A percentile compares a stretch with the other conserved stretches of the same genome.
phyloP scores from a whole-genome alignment of 2,888 invertebrate species.

The Drosophila leonis region DNA sequence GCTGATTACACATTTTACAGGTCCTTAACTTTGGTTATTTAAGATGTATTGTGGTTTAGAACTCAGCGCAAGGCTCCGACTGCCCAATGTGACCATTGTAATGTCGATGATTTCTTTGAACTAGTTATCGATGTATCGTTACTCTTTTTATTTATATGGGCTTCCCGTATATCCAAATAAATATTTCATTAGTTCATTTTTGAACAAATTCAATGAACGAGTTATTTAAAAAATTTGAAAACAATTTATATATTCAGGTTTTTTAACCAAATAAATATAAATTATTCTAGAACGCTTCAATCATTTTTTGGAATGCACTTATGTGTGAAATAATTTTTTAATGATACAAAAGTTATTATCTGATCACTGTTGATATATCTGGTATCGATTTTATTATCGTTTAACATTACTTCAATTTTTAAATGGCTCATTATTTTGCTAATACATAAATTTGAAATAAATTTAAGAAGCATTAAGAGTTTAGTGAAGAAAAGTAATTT shows the following conservation, averaged over 20 bases:
- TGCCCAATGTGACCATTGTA: slow-evolving; percentile 35
- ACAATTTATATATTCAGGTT: not conserved
- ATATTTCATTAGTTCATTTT: not conserved
- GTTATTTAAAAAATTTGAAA: not conserved
- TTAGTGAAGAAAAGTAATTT: not conserved
- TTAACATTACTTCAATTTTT: not conserved
- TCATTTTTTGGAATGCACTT: not conserved
- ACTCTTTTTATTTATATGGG: not conserved
- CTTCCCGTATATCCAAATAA: not conserved
- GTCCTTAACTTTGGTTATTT: slow-evolving; percentile 35
- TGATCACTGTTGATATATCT: not conserved
- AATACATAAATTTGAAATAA: not conserved
- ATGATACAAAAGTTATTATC: not conserved
- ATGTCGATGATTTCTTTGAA: slow-evolving; percentile 20
- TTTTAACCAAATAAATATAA: not conserved
- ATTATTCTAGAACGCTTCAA: not conserved
- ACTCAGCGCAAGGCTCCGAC: slow-evolving; percentile 36
- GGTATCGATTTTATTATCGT: not conserved
- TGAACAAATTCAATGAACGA: not conserved
- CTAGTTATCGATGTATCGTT: slow-evolving; percentile 20
- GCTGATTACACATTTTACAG: slow-evolving; percentile 40
- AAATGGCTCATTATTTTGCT: too few relatives aligned
- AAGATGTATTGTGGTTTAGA: slow-evolving; percentile 41
- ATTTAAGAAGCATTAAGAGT: not conserved
- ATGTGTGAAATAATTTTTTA: not conserved